phyloP scores from a whole-genome alignment of 2,888 invertebrate genomes.

The Polietes domitor region DNA sequence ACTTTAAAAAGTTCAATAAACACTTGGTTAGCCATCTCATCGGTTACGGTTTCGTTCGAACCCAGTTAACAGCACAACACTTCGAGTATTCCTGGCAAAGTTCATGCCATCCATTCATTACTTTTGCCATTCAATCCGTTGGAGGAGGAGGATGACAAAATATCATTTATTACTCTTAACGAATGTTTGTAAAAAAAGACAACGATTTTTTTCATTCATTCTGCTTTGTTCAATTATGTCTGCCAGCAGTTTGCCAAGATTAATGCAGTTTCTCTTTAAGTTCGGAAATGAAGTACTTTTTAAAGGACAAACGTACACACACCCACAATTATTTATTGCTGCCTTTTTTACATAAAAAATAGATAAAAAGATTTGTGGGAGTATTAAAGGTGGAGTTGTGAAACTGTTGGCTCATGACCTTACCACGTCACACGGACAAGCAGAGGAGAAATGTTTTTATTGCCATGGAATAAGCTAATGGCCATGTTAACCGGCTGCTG shows the following conservation, averaged over 20 bases:
- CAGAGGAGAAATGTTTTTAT: not conserved
- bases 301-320: no score
- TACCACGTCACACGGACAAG: not conserved
- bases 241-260: not conserved
- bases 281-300: not conserved
- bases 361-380: not conserved
- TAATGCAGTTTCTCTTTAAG: not conserved
- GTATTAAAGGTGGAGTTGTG: not conserved
- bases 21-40: not conserved
- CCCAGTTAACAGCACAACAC: not conserved
- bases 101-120: not conserved
- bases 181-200: not conserved
- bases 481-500: not conserved
- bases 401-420: not conserved
- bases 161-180: constrained; percentile 2
- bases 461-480: not conserved
- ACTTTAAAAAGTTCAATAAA: not conserved
- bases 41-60: not conserved
- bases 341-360: not conserved
- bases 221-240: not conserved
- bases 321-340: not conserved
- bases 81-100: not conserved
- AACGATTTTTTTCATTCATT: not conserved
- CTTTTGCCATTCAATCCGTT: no score
- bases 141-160: not conserved